Base-by-base conservation (phyloP, 2,797 vertebrate genomes). In the Falco naumanni region DNA sequence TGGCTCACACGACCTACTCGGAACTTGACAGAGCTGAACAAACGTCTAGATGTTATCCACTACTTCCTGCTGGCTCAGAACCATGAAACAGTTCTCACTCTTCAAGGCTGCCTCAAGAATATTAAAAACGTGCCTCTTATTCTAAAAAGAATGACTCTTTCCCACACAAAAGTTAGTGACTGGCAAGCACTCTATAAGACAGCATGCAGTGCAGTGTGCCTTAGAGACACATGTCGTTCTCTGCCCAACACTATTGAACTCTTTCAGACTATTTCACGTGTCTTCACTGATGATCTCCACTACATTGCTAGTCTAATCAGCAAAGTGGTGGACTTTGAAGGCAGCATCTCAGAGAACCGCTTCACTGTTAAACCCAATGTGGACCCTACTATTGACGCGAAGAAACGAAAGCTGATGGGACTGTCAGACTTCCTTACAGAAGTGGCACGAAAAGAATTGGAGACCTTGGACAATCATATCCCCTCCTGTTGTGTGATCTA, bases 181-280 rank as follows among this genome's bases (percentile, higher is more conserved):
- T 99, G 99, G 99, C 99, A 99, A 81, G 98, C 98, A 93, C 98
- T 99, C 31, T 99, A 99, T 93, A 99, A 99, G 98, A 99, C 99
- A 2, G 98, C 98, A 16, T 99, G 98, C 93, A 99, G 98, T 78
- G 99, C 99, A 8, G 97, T 99, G 87, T 99, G 99, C 96, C 98
- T 99, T 83, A 98, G 99, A 97, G 99, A 99, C 90, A 98, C 98
- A 0, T 98, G 99, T 79, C 98, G 98, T 81, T 97, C 98, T 64
- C 97, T 99, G 57, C 99, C 99, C 70, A 98, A 96, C 72, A 98
- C 97, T 81, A 98, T 99, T 93, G 98, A 98, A 85, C 98, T 99
- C 57, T 99, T 99, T 79, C 97, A 87, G 48, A 98, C 98, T 80
- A 99, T 99, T 96, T 98, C 98, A 10, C 97, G 94, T 25, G 98